Conservation (phyloP, 1,140 invertebrate species). For the Muscidifurax raptorellus region DNA sequence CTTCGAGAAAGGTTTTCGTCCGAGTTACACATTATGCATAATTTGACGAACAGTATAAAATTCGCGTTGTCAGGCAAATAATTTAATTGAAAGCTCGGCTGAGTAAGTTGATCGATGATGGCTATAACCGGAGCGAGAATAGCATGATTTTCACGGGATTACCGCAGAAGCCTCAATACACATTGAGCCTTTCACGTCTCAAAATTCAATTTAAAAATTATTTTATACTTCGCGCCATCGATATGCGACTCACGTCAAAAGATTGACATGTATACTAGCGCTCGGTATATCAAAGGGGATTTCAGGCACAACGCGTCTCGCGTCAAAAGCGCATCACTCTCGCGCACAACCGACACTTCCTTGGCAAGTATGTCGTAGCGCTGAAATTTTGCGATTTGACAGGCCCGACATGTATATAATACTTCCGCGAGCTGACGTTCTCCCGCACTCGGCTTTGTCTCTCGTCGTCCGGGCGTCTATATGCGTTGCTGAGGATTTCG, state of each 20-base stretch:
- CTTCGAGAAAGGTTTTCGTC: too few species aligned
- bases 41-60: too few species aligned
- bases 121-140: constrained; percentile 9
- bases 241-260: background rate
- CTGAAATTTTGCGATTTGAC: background rate
- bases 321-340: background rate
- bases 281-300: background rate
- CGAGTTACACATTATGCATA: too few species aligned
- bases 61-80: background rate
- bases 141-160: background rate
- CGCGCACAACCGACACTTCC: background rate
- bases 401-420: background rate
- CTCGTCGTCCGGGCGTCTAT: constrained; percentile 11
- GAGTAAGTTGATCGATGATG: constrained; percentile 41
- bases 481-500: constrained; percentile 34
- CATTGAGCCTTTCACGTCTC: background rate
- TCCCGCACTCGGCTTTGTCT: background rate
- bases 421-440: background rate
- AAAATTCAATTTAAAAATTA: background rate
- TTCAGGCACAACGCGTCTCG: background rate
- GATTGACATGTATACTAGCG: background rate
- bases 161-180: background rate
- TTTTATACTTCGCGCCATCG: background rate
- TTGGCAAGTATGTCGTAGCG: background rate
- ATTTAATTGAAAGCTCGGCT: constrained; percentile 31